Conservation (phyloP, 1,140 invertebrate species). For the Drosophila punjabiensis region DNA sequence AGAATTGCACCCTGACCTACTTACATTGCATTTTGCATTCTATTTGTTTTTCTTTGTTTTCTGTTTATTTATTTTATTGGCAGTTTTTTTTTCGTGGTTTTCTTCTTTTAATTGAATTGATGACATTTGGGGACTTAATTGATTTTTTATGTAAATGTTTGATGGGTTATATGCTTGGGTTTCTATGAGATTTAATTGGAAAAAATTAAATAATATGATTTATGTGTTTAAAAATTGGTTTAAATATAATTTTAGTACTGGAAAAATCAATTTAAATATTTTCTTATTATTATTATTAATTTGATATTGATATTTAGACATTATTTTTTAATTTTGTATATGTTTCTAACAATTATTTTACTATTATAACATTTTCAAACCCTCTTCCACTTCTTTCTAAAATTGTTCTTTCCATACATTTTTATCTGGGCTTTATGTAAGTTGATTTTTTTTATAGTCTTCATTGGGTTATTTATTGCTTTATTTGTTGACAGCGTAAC, state of each 20-base stretch:
- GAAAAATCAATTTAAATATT: not conserved
- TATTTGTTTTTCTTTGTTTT: conserved; percentile 43
- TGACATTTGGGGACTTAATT: conserved; percentile 13
- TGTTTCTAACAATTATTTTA: not conserved
- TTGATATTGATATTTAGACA: not conserved
- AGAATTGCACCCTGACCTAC: conserved; percentile 79
- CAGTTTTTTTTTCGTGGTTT: conserved; percentile 19
- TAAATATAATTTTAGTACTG: not conserved
- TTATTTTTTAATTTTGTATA: not conserved
- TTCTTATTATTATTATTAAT: not conserved
- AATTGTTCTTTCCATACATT: not conserved
- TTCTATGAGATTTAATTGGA: too few relatives aligned
- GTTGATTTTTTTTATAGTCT: conserved; percentile 18
- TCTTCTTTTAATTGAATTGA: conserved; percentile 31
- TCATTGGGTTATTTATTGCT: conserved; percentile 28
- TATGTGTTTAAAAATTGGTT: not conserved
- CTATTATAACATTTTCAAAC: not conserved
- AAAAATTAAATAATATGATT: not conserved
- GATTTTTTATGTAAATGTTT: conserved; percentile 16
- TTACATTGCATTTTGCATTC: conserved; percentile 61
- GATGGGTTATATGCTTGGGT: not conserved
- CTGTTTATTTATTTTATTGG: conserved; percentile 43
- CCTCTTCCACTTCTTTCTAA: not conserved
- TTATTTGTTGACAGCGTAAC: conserved; percentile 26
- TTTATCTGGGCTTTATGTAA: not conserved